phyloP scores from a whole-genome alignment of 2,797 vertebrate species.

The Cuculus canorus region DNA sequence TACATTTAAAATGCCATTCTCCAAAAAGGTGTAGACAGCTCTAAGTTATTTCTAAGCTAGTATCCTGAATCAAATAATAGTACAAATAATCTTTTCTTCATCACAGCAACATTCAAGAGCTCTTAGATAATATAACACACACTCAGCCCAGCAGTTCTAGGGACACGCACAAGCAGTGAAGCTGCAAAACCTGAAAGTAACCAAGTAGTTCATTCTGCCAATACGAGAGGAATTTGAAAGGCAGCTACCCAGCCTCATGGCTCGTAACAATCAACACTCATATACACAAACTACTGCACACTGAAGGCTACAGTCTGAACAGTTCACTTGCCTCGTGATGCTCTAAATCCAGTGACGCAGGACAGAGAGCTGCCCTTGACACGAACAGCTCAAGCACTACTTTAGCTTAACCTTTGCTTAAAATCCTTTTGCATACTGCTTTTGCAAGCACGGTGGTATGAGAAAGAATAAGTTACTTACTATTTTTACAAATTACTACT shows the following conservation, averaged over 20 bases:
- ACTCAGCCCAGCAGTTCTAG: background rate
- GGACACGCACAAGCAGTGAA: background rate
- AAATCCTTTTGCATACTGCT: background rate
- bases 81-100: background rate
- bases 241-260: background rate
- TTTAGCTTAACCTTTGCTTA: background rate
- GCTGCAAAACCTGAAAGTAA: background rate
- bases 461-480: background rate
- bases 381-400: background rate
- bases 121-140: fast-evolving
- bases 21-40: background rate
- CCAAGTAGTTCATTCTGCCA: background rate
- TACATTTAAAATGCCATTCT: background rate
- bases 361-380: background rate
- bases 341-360: background rate
- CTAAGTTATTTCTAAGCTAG: background rate
- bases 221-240: background rate
- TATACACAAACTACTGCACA: background rate
- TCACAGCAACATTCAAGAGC: background rate
- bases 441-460: background rate
- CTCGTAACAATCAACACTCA: background rate
- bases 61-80: background rate
- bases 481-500: background rate
- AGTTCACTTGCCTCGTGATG: background rate
- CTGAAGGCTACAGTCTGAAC: background rate